Conservation (phyloP, 2,888 invertebrate species). For the Koerneria pararmatus region DNA sequence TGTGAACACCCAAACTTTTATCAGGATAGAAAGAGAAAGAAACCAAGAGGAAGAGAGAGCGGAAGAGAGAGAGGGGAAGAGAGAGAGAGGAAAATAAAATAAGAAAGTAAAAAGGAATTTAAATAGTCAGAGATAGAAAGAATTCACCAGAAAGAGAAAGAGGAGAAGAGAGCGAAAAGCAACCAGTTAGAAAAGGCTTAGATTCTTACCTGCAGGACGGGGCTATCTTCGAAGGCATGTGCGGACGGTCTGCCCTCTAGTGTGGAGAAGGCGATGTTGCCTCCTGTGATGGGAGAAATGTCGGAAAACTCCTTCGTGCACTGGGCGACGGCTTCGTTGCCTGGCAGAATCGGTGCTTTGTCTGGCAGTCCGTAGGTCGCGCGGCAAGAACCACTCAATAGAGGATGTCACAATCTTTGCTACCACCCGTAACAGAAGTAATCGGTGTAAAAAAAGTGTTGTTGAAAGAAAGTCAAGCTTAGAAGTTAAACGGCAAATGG, state of each 20-base stretch:
- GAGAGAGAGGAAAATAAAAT: too few relatives aligned
- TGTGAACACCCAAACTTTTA: too few relatives aligned
- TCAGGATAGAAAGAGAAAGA: too few relatives aligned
- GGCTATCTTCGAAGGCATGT: constrained; percentile 82
- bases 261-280: constrained; percentile 67
- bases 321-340: constrained; percentile 79
- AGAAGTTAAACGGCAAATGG: neutral
- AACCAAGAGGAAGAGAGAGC: too few relatives aligned
- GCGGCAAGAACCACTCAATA: constrained; percentile 73
- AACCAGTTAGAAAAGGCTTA: neutral
- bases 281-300: constrained; percentile 88
- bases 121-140: too few relatives aligned
- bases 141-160: neutral
- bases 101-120: too few relatives aligned
- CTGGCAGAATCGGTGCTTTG: constrained; percentile 71
- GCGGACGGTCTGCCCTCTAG: constrained; percentile 77
- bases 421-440: neutral
- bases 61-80: too few relatives aligned
- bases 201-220: constrained; percentile 76
- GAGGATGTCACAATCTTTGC: neutral
- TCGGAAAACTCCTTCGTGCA: constrained; percentile 78
- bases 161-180: neutral
- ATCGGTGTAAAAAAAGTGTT: neutral
- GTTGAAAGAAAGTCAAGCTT: neutral
- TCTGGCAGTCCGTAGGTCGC: constrained; percentile 84